phyloP scores from a whole-genome alignment of 2,888 invertebrate species.

The Cyclophora albipunctata region DNA sequence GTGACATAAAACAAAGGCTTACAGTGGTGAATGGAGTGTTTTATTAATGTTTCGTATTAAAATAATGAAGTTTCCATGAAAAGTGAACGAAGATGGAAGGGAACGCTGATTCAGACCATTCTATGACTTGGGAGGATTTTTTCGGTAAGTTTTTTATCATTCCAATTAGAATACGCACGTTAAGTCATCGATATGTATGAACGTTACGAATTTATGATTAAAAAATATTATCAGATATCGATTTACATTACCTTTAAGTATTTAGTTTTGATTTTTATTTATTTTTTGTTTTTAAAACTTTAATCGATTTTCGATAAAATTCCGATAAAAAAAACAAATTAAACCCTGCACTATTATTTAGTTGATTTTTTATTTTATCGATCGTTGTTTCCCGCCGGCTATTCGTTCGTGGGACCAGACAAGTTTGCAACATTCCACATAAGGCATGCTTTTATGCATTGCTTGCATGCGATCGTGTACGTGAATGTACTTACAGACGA shows the following conservation, averaged over 20 bases:
- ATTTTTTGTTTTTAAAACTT: too few relatives aligned
- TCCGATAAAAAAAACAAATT: too few relatives aligned
- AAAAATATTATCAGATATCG: too few relatives aligned
- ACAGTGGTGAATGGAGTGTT: slow-evolving; percentile 26
- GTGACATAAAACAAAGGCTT: slow-evolving; percentile 32
- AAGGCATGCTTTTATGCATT: slow-evolving; percentile 36
- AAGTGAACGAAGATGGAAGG: slow-evolving; percentile 66
- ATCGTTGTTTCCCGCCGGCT: slow-evolving; percentile 41
- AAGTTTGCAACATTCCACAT: slow-evolving; percentile 56
- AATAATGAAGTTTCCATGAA: slow-evolving; percentile 40
- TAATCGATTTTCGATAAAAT: too few relatives aligned
- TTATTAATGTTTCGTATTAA: slow-evolving; percentile 13
- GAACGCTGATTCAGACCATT: slow-evolving; percentile 79
- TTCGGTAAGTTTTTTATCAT: slow-evolving; percentile 71
- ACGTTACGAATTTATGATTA: too few relatives aligned
- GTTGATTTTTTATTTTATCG: not conserved
- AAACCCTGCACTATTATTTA: too few relatives aligned
- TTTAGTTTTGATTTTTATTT: too few relatives aligned
- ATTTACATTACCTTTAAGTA: too few relatives aligned
- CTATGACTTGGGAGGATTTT: slow-evolving; percentile 83
- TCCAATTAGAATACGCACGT: too few relatives aligned
- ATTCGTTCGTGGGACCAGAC: slow-evolving; percentile 30
- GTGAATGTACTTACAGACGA: slow-evolving; percentile 16
- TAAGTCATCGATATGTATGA: too few relatives aligned
- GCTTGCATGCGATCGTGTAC: slow-evolving; percentile 25